Conservation (phyloP, 1,140 invertebrate genomes). For the Scaptomyza graminum region DNA sequence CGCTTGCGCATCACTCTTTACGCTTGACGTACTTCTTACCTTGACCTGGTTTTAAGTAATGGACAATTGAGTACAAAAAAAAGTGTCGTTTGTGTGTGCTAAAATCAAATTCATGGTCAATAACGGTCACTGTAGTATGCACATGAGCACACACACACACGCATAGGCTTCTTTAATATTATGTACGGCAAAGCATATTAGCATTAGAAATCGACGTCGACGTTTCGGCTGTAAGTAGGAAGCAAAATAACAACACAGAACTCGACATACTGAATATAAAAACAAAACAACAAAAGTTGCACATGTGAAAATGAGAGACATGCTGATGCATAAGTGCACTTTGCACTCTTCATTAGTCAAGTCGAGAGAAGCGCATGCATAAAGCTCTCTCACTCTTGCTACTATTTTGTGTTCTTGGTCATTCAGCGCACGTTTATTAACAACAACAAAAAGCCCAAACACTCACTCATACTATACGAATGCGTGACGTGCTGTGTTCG, state of each 20-base stretch:
- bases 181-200: conserved; percentile 58
- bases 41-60: conserved; percentile 58
- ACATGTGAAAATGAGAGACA: conserved; percentile 1
- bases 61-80: conserved; percentile 22
- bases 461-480: background rate
- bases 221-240: conserved; percentile 31
- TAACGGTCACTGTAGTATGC: conserved; percentile 1
- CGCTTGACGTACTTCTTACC: conserved; percentile 39
- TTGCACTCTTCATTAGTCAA: conserved; percentile 11
- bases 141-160: conserved; percentile 4
- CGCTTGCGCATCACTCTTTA: conserved; percentile 5
- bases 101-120: conserved; percentile 32
- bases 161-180: conserved; percentile 36
- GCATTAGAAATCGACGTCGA: conserved; percentile 48
- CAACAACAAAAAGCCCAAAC: conserved; percentile 1
- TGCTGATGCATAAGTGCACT: conserved; percentile 22
- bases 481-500: background rate
- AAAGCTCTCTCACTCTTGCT: conserved; percentile 14
- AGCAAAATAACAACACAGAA: conserved; percentile 10
- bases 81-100: background rate
- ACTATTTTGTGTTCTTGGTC: conserved; percentile 5
- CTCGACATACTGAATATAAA: background rate
- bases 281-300: conserved; percentile 1
- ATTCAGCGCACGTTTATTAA: conserved; percentile 36
- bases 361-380: conserved; percentile 1